These are phyloP conservation scores for Anser cygnoides DNA, from an alignment of 2,113 vertebrate genomes.

Conservation along the genomic window DNA sequence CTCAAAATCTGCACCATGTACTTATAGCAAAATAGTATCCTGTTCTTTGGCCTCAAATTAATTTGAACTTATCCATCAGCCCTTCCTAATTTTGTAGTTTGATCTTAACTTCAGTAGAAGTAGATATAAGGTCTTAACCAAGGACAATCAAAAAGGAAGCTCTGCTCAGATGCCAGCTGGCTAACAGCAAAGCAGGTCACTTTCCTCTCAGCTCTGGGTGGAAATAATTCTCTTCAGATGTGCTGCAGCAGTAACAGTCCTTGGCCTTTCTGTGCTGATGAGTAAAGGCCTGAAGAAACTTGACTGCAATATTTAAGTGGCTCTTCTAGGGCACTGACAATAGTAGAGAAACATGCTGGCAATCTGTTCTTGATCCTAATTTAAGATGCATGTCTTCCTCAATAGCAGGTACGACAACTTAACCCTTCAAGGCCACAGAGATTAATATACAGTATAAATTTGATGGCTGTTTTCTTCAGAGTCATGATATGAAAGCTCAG, in stretches of 20 bases:
- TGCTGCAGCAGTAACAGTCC: not conserved
- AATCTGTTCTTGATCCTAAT: constrained; percentile 16
- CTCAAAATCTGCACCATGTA: not conserved
- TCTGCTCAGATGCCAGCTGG: not conserved
- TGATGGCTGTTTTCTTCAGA: not conserved
- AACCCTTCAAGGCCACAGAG: not conserved
- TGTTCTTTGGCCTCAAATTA: not conserved
- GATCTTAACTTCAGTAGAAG: not conserved
- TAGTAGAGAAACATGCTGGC: not conserved
- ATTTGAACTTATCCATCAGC: not conserved
- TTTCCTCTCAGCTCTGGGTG: not conserved
- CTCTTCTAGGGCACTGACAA: constrained; percentile 13
- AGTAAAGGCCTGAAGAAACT: constrained; percentile 28
- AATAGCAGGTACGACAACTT: not conserved
- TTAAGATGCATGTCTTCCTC: not conserved
- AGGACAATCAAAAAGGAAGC: not conserved
- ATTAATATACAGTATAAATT: not conserved
- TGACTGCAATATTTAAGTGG: constrained; percentile 19
- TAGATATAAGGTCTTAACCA: not conserved
- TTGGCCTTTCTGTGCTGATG: constrained; percentile 32
- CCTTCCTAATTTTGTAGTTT: not conserved
- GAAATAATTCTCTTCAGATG: constrained; percentile 34
- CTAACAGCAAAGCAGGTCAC: constrained; percentile 6
- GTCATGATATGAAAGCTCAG: not conserved
- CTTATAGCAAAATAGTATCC: not conserved